Conservation (phyloP, 2,113 vertebrate species). For the Elaphurus davidianus region DNA sequence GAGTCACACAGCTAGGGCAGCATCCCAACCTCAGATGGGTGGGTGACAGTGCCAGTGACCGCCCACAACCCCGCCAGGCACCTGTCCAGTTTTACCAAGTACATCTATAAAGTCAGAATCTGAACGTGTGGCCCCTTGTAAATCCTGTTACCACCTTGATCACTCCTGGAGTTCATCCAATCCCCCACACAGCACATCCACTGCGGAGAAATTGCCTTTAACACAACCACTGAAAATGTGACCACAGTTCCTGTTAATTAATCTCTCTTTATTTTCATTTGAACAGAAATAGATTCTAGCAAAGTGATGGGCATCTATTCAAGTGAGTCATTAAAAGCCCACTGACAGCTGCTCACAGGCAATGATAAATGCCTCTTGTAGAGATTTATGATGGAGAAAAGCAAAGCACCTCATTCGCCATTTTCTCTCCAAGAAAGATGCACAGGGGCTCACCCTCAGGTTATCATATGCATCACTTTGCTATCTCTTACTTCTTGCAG, state of each 20-base stretch:
- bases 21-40: background rate
- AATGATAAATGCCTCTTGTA: background rate
- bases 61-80: no score
- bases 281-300: background rate
- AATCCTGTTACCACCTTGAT: background rate
- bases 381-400: background rate
- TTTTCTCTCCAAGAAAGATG: background rate
- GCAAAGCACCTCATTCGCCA: background rate
- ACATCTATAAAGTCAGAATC: background rate
- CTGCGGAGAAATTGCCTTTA: background rate
- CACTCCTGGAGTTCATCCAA: background rate
- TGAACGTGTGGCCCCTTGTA: background rate
- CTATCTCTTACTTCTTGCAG: background rate
- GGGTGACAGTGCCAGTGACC: no score
- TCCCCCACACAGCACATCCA: background rate
- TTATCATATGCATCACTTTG: background rate
- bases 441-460: background rate
- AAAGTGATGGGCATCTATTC: slow-evolving; percentile 8
- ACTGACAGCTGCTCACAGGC: background rate
- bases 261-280: background rate
- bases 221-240: background rate
- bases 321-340: background rate
- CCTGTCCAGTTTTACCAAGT: background rate
- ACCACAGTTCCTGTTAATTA: background rate
- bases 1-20: background rate